Evolutionary conservation across 1,140 invertebrate genomes (phyloP).

Genomic region (Calycopis cecrops): DNA sequence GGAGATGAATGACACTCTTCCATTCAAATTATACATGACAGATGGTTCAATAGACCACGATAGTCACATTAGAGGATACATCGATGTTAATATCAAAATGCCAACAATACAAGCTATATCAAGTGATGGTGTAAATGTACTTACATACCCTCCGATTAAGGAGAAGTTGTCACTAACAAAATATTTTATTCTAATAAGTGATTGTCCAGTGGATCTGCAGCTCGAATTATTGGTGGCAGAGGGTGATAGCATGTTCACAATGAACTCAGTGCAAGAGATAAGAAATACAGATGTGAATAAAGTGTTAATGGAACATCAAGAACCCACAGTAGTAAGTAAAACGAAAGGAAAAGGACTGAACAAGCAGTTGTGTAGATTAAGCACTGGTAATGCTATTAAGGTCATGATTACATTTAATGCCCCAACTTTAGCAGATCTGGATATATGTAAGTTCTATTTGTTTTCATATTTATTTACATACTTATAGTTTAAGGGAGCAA

Average conservation of each 20-base stretch:
- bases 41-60: constrained; percentile 51
- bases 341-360: constrained; percentile 37
- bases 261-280: constrained; percentile 59
- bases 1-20: constrained; percentile 42
- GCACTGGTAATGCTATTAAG: constrained; percentile 52
- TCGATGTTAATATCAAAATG: constrained; percentile 50
- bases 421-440: constrained; percentile 42
- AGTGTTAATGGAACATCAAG: constrained; percentile 44
- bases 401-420: constrained; percentile 51
- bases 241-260: constrained; percentile 46
- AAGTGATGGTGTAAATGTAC: constrained; percentile 49
- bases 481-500: too few relatives aligned
- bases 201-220: constrained; percentile 53
- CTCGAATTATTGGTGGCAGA: constrained; percentile 45
- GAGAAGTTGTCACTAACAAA: constrained; percentile 43
- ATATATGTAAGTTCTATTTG: constrained; percentile 37
- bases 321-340: constrained; percentile 34
- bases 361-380: constrained; percentile 53
- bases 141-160: constrained; percentile 45
- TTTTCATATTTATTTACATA: too few relatives aligned
- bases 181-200: constrained; percentile 52
- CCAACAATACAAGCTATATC: constrained; percentile 58
- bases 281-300: constrained; percentile 54
- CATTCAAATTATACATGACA: constrained; percentile 47
- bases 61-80: constrained; percentile 37